These are phyloP conservation scores for Anthopleura sola DNA, from an alignment of 64 coral and sea anemone species.

Conservation along the genomic window DNA sequence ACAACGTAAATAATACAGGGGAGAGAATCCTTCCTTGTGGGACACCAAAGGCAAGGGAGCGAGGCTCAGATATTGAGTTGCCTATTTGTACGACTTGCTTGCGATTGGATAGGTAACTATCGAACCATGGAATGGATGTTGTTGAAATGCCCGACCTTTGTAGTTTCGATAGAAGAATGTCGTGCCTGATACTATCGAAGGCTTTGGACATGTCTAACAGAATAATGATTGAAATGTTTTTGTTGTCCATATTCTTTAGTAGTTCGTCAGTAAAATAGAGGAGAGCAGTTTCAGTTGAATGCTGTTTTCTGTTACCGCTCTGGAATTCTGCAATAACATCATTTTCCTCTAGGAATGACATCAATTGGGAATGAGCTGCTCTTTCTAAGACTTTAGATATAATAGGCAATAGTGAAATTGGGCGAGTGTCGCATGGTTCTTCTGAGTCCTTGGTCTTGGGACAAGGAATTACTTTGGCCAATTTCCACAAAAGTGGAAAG, in stretches of 20 bases:
- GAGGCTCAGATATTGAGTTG: background rate
- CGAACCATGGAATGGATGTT: background rate
- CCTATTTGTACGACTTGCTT: background rate
- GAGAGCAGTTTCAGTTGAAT: conserved; percentile 34
- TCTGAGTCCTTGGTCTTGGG: conserved; percentile 23
- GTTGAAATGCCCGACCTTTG: background rate
- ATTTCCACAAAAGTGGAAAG: conserved; percentile 39
- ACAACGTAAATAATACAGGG: conserved; percentile 39
- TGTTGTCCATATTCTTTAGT: conserved; percentile 24
- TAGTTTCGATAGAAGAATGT: conserved; percentile 8
- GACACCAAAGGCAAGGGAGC: background rate
- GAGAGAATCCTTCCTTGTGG: conserved; percentile 43
- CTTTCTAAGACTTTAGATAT: conserved; percentile 45
- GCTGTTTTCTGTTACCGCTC: conserved; percentile 30
- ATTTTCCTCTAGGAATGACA: conserved; percentile 34
- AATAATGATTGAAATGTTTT: background rate
- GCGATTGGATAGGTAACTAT: background rate
- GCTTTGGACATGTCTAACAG: conserved; percentile 30
- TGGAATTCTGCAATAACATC: conserved; percentile 23
- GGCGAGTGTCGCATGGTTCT: conserved; percentile 21
- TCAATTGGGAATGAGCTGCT: conserved; percentile 30
- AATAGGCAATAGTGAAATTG: conserved; percentile 29
- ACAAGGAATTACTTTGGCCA: conserved; percentile 26
- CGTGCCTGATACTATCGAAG: conserved; percentile 12
- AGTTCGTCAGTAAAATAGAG: conserved; percentile 15